Percentiles rank a stretch among this genome's conserved stretches.
Evolutionary conservation across 2,113 vertebrate species (phyloP).

Genomic region (Lonchura striata): DNA sequence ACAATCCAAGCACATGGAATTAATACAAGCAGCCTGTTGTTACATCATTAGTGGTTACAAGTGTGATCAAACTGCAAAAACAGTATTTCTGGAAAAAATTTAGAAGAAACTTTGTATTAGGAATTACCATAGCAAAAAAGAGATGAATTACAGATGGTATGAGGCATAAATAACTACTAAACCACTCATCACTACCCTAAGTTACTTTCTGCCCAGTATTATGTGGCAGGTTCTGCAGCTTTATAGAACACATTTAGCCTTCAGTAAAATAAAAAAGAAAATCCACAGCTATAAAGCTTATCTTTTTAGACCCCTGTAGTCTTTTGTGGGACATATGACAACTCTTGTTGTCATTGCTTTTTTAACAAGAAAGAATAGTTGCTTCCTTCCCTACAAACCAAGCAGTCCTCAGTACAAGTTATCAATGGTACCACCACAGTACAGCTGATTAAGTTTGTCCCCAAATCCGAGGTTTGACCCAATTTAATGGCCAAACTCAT

Average conservation of each 20-base stretch:
- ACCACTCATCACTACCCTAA: background rate
- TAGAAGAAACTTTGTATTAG: background rate
- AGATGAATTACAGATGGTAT: background rate
- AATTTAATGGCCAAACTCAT: background rate
- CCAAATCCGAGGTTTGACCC: background rate
- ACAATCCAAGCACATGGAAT: background rate
- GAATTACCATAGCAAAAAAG: background rate
- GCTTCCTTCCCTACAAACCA: background rate
- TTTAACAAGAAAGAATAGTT: background rate
- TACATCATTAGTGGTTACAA: background rate
- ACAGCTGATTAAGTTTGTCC: background rate
- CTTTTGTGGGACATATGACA: background rate
- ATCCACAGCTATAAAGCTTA: background rate
- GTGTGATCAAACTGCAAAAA: background rate
- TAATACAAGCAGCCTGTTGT: background rate
- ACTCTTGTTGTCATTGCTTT: background rate
- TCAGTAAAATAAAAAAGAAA: background rate
- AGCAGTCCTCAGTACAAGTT: background rate
- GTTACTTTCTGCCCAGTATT: background rate
- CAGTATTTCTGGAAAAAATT: fast-evolving
- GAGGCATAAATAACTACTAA: background rate
- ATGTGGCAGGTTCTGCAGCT: background rate
- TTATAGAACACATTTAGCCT: background rate
- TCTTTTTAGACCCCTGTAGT: background rate
- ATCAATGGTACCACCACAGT: background rate